A percentile compares a stretch with the other conserved stretches of the same genome.
phyloP scores from a whole-genome alignment of 1,140 invertebrate species.

The Dreissena rostriformis region DNA sequence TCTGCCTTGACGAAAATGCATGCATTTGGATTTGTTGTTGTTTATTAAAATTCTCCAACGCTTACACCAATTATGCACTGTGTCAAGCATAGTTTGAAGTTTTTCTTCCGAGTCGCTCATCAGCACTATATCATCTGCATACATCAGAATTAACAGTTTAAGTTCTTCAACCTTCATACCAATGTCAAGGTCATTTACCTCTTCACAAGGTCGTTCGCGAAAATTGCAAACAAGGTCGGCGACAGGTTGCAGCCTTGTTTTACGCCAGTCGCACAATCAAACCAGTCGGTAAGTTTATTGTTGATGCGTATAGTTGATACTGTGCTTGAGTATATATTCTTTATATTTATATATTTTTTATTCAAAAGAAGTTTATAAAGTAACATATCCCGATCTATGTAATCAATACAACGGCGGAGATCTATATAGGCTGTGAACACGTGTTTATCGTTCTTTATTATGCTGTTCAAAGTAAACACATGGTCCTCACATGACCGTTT shows the following conservation, averaged over 20 bases:
- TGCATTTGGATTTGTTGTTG: conserved; percentile 42
- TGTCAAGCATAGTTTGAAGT: conserved; percentile 33
- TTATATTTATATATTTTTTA: too few species aligned
- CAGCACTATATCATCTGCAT: conserved; percentile 50
- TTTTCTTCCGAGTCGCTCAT: conserved; percentile 25
- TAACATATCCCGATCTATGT: too few species aligned
- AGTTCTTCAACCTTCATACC: conserved; percentile 4
- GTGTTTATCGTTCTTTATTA: too few species aligned
- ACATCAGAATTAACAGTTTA: conserved; percentile 29
- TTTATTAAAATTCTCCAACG: conserved; percentile 37
- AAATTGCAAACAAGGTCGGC: conserved; percentile 49
- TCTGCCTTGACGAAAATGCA: conserved; percentile 37
- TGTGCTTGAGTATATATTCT: too few species aligned
- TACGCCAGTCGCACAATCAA: conserved; percentile 46
- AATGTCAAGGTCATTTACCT: conserved; percentile 34
- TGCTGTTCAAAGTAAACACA: too few species aligned
- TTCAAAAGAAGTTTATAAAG: too few species aligned
- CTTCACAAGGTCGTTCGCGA: conserved; percentile 50
- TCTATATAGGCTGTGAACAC: too few species aligned
- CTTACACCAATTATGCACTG: conserved; percentile 44
- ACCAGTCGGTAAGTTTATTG: conserved; percentile 47
- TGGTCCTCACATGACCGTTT: conserved; percentile 54
- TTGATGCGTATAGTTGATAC: conserved; percentile 41
- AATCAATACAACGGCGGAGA: too few species aligned
- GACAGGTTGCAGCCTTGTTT: conserved; percentile 58